Evolutionary conservation across 1,140 invertebrate species (phyloP).

Genomic region (Eriocheir sinensis): DNA sequence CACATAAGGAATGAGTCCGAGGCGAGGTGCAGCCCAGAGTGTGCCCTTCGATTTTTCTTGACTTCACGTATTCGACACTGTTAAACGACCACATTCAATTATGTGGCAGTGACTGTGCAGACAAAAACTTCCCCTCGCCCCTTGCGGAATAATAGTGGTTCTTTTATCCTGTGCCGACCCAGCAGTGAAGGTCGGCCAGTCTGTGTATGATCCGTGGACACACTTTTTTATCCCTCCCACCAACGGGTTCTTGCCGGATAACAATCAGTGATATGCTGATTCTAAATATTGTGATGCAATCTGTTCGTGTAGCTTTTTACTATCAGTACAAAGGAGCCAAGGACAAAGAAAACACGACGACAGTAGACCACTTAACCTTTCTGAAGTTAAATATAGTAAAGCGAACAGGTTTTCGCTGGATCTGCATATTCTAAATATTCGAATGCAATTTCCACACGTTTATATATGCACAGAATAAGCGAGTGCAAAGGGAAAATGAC

Average conservation of each 20-base stretch:
- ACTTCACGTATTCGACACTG: background rate
- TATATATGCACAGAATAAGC: too few relatives aligned
- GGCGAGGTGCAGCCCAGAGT: background rate
- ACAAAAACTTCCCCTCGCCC: background rate
- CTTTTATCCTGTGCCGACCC: too few relatives aligned
- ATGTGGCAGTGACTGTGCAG: background rate
- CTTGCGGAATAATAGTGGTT: background rate
- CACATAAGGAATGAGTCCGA: background rate
- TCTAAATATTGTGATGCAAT: background rate
- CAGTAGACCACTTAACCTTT: background rate
- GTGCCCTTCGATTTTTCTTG: background rate
- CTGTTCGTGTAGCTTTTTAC: too few relatives aligned
- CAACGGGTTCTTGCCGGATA: background rate
- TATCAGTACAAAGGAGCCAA: background rate
- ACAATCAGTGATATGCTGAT: background rate
- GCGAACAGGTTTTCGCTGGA: too few relatives aligned
- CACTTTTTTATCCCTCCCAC: background rate
- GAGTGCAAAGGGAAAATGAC: too few relatives aligned
- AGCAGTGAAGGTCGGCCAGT: too few relatives aligned
- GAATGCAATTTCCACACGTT: too few relatives aligned
- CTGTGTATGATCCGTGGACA: background rate
- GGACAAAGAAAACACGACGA: background rate
- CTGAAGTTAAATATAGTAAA: too few relatives aligned
- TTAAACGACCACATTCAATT: background rate
- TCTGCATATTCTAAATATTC: too few relatives aligned